These are phyloP conservation scores for Neotoxoptera formosana DNA, from an alignment of 1,140 invertebrate species.

Conservation along the genomic window DNA sequence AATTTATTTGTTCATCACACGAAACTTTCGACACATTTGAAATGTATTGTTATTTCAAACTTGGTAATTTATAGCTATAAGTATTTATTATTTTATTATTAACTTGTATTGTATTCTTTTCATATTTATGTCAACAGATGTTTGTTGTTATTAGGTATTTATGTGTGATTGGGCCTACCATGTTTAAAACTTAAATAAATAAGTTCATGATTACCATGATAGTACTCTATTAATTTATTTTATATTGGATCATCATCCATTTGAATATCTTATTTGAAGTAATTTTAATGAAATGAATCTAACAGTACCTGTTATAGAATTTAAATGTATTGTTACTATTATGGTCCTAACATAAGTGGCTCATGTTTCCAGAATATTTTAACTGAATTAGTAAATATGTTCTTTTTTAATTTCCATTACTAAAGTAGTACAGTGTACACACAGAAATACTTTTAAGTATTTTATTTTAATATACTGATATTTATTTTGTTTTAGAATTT, in stretches of 20 bases:
- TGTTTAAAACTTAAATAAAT: background rate
- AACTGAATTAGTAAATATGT: background rate
- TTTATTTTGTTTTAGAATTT: constrained; percentile 61
- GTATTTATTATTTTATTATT: too few species aligned
- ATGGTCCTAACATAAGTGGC: background rate
- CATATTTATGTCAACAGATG: too few species aligned
- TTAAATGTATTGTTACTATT: background rate
- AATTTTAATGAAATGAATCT: background rate
- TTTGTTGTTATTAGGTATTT: too few species aligned
- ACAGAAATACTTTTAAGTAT: background rate
- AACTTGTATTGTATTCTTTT: too few species aligned
- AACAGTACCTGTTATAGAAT: background rate
- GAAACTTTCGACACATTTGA: too few species aligned
- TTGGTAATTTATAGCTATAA: too few species aligned
- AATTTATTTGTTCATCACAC: background rate
- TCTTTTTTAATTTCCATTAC: background rate
- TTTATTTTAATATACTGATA: background rate
- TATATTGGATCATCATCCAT: background rate
- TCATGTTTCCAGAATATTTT: background rate
- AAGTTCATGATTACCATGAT: background rate
- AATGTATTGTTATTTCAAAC: too few species aligned
- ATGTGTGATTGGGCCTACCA: background rate
- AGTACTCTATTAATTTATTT: background rate
- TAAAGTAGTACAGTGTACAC: background rate
- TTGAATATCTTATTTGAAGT: background rate